These are phyloP conservation scores for Epizoanthus fatuus DNA, from an alignment of 92 coral and sea anemone genomes.

Conservation along the genomic window DNA sequence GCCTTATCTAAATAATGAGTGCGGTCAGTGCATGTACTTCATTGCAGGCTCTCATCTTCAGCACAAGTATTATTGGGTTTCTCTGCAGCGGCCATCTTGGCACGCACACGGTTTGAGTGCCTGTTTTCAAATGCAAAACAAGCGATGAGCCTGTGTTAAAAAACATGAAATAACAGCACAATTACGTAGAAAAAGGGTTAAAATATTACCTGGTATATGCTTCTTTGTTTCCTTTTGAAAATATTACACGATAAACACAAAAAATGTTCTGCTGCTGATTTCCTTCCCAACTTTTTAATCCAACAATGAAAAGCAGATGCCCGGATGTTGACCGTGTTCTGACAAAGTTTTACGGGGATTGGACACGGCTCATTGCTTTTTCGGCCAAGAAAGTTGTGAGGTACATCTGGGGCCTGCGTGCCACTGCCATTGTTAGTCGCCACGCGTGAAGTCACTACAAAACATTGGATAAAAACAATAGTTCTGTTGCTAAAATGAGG, in stretches of 20 bases:
- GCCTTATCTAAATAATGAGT: conserved; percentile 1
- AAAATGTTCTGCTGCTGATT: not conserved
- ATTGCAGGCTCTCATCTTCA: not conserved
- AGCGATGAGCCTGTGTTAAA: conserved; percentile 1
- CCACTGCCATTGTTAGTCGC: not conserved
- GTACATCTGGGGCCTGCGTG: conserved; percentile 11
- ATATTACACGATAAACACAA: not conserved
- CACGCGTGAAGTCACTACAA: not conserved
- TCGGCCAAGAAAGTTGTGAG: conserved; percentile 22
- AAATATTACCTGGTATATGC: conserved; percentile 15
- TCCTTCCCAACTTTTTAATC: too few relatives aligned
- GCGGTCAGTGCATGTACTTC: conserved; percentile 7
- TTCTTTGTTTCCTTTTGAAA: not conserved
- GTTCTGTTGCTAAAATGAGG: not conserved
- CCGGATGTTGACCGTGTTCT: conserved; percentile 32
- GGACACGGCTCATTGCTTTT: conserved; percentile 32
- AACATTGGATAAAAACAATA: not conserved
- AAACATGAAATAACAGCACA: not conserved
- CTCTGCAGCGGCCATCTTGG: not conserved
- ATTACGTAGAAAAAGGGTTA: not conserved
- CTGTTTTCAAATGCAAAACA: conserved; percentile 12
- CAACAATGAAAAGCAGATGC: not conserved
- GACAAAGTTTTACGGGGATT: conserved; percentile 2
- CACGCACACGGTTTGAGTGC: not conserved
- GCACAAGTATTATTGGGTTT: not conserved